Conservation (phyloP, 1,140 invertebrate genomes). For the Armadillidium nasatum region DNA sequence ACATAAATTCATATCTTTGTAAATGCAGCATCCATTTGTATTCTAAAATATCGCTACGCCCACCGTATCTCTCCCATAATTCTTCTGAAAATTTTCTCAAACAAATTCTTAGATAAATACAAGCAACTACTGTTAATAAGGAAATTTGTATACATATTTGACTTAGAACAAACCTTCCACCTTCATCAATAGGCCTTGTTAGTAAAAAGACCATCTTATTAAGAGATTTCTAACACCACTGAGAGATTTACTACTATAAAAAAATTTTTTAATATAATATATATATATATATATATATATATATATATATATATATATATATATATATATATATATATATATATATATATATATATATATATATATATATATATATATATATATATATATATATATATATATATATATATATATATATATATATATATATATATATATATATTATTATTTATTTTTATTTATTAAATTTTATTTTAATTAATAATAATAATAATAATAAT, state of each 20-base stretch:
- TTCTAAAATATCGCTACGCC: too few species aligned
- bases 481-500: too few species aligned
- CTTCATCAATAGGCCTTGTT: not conserved
- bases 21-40: not conserved
- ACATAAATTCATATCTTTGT: not conserved
- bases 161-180: not conserved
- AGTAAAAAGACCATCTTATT: not conserved
- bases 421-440: slow-evolving; percentile 2
- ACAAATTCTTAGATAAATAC: not conserved
- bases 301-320: not conserved
- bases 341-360: not conserved
- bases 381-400: slow-evolving; percentile 2
- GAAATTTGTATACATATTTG: not conserved
- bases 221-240: not conserved
- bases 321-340: not conserved
- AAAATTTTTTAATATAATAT: not conserved
- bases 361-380: not conserved
- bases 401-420: not conserved
- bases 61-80: not conserved
- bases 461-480: too few species aligned
- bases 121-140: not conserved
- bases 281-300: not conserved
- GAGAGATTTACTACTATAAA: not conserved
- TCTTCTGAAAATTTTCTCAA: not conserved
- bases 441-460: not conserved